These are phyloP conservation scores for Sphecodes monilicornis DNA, from an alignment of 2,888 invertebrate species.

Conservation along the genomic window DNA sequence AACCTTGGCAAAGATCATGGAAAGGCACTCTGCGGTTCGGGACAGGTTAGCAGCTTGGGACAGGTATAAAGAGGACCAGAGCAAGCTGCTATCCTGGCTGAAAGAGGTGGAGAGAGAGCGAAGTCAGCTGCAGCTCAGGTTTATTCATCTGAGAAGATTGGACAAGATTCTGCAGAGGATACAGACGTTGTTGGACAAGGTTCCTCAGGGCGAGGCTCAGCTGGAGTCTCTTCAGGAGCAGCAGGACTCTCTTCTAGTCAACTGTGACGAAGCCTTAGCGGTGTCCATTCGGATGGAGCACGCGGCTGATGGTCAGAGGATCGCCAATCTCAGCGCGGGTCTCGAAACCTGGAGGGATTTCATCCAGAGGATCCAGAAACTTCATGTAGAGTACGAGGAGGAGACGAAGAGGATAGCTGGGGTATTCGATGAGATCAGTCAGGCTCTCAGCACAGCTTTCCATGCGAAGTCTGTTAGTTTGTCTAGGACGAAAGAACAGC, in stretches of 20 bases:
- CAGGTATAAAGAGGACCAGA: conserved; percentile 90
- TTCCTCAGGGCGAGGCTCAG: conserved; percentile 89
- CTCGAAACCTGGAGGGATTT: conserved; percentile 93
- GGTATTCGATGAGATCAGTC: conserved; percentile 88
- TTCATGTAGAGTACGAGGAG: conserved; percentile 88
- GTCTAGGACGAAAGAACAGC: conserved; percentile 87
- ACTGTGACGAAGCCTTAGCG: conserved; percentile 91
- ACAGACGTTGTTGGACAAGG: conserved; percentile 88
- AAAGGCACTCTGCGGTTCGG: conserved; percentile 91
- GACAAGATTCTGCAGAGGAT: conserved; percentile 90
- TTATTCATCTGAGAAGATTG: conserved; percentile 91
- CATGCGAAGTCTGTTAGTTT: conserved; percentile 86
- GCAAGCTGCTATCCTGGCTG: conserved; percentile 91
- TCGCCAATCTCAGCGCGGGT: conserved; percentile 92
- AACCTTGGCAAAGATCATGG: conserved; percentile 91
- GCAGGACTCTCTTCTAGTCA: conserved; percentile 88
- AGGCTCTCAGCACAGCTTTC: conserved; percentile 86
- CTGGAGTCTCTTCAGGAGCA: conserved; percentile 88
- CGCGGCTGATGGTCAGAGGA: conserved; percentile 90
- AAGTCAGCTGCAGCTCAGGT: conserved; percentile 91
- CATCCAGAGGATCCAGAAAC: conserved; percentile 88
- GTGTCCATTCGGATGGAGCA: conserved; percentile 93
- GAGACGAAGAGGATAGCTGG: conserved; percentile 87
- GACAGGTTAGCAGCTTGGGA: conserved; percentile 92
- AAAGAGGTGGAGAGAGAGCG: conserved; percentile 92